Evolutionary conservation across 2,888 invertebrate species (phyloP), one percentile per base, ranked within the genome.

Genomic region (Hyles lineata): DNA sequence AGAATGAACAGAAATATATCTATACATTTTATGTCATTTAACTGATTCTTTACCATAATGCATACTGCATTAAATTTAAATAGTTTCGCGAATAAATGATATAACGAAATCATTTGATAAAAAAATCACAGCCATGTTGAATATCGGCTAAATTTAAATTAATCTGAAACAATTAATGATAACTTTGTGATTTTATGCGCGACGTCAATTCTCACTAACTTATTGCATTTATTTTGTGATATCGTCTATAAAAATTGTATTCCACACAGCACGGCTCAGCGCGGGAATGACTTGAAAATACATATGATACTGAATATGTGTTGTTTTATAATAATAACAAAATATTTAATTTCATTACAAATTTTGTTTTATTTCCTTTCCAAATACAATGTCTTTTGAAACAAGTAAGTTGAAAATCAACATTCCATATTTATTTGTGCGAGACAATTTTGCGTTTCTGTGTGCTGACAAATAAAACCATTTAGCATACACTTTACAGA

Each of bases 291-390:
- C 93, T 94, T 88, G 93, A 91, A 93, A 94, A 94, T 94, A 94
- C 92, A 93, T 91, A 84, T 86, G 85, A 88, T 85, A 88, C 86
- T 87, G 82, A 82, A 82, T 86, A 90, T 89, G 91, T 93, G 91
- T 92, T 93, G 92, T 92, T 93, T 92, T 91, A 87, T 90, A 91
- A 91, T 90, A 92, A 93, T 91, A 93, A 93, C 90, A 90, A 92
- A 90, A 89, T 90, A 89, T 93, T 92, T 92, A 90, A 92, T 93
- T 93, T 91, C 86, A 90, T 90, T 89, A 91, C 76, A 84, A 80
- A 78, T 75, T 75, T 85, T 85, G 90, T 94, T 94, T 93, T 88
- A 92, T 93, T 94, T 84, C 70, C 63, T 71, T 71, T 62, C 75
- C n/a, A 7, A 43, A 43, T 43, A 43, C 43, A 43, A 19, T 32